phyloP scores from a whole-genome alignment of 1,140 invertebrate species.

The Drosophila ogumai region DNA sequence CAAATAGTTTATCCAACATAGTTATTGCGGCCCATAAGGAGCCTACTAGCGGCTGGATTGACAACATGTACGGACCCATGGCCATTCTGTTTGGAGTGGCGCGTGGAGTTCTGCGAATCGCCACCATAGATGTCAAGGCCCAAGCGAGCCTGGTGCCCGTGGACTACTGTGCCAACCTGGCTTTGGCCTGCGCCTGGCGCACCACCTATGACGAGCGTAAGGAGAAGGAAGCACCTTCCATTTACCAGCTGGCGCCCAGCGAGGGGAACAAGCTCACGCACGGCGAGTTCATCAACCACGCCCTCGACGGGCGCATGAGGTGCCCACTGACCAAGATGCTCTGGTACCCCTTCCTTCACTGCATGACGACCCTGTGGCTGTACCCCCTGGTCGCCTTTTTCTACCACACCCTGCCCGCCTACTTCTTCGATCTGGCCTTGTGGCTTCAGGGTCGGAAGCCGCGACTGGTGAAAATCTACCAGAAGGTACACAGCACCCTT shows the following conservation, averaged over 20 bases:
- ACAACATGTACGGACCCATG: conserved; percentile 96
- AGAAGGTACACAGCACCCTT: conserved; percentile 89
- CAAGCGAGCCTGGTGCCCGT: conserved; percentile 92
- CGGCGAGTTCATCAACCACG: conserved; percentile 85
- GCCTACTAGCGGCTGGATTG: conserved; percentile 91
- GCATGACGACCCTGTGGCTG: conserved; percentile 76
- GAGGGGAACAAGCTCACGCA: conserved; percentile 88
- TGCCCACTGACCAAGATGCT: conserved; percentile 81
- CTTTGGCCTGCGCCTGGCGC: conserved; percentile 90
- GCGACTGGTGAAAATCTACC: conserved; percentile 88
- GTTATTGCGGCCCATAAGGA: conserved; percentile 93
- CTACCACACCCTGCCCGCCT: conserved; percentile 87
- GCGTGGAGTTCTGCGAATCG: conserved; percentile 90
- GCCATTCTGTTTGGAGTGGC: conserved; percentile 89
- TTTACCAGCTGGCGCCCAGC: conserved; percentile 90
- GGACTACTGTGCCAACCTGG: conserved; percentile 91
- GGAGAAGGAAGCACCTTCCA: conserved; percentile 70
- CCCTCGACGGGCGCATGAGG: conserved; percentile 67
- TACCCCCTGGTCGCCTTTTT: conserved; percentile 85
- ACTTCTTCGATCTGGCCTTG: conserved; percentile 86
- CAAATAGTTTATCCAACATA: conserved; percentile 52
- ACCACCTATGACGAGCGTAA: conserved; percentile 77
- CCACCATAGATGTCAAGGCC: conserved; percentile 85
- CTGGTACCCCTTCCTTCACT: conserved; percentile 85
- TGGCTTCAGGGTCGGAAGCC: conserved; percentile 80